phyloP scores from a whole-genome alignment of 2,888 invertebrate species.

The Drepana falcataria region DNA sequence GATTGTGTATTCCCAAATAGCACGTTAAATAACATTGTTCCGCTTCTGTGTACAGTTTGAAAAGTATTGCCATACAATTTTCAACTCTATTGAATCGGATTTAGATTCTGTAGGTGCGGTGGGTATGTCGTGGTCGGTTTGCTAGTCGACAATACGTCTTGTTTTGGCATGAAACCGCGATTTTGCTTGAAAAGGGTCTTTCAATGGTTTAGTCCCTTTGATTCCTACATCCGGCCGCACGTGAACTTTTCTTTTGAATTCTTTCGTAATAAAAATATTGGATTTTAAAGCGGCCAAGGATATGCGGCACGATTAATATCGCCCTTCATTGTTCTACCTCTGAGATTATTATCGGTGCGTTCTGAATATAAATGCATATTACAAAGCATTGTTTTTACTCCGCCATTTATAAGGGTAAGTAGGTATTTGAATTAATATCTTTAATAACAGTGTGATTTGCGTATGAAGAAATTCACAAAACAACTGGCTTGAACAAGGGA shows the following conservation, averaged over 20 bases:
- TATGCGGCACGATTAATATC: slow-evolving; percentile 13
- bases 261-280: slow-evolving; percentile 47
- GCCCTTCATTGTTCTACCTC: slow-evolving; percentile 11
- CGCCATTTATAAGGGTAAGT: neutral
- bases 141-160: slow-evolving; percentile 46
- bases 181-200: slow-evolving; percentile 49
- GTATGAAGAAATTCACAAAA: too few species aligned
- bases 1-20: slow-evolving; percentile 6
- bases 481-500: too few species aligned
- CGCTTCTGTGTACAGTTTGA: neutral
- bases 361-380: neutral
- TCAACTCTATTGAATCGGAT: neutral
- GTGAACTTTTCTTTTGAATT: slow-evolving; percentile 46
- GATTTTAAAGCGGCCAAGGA: slow-evolving; percentile 28
- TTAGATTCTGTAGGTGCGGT: slow-evolving; percentile 4
- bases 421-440: neutral
- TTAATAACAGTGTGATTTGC: neutral
- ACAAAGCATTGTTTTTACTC: neutral
- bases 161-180: slow-evolving; percentile 63
- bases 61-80: neutral
- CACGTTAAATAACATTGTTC: neutral
- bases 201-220: slow-evolving; percentile 59
- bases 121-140: slow-evolving; percentile 17
- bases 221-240: slow-evolving; percentile 66
- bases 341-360: neutral